These are phyloP conservation scores for Eptatretus burgeri DNA, from an alignment of 2,113 vertebrate genomes.

Conservation along the genomic window DNA sequence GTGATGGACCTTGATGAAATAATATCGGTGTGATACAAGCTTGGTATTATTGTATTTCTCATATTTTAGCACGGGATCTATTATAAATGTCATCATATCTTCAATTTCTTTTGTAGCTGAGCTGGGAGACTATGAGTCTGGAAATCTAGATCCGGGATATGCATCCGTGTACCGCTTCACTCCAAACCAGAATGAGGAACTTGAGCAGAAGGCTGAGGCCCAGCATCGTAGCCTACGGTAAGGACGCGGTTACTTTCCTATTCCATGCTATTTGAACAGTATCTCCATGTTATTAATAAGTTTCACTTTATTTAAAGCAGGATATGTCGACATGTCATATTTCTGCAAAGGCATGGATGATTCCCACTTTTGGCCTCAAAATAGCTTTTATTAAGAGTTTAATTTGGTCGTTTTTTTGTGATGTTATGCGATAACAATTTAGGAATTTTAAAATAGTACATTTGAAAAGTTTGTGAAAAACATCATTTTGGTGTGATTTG, in stretches of 20 bases:
- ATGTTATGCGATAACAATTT: too few species aligned
- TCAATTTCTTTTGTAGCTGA: slow-evolving; percentile 21
- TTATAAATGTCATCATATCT: not conserved
- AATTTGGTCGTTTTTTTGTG: too few species aligned
- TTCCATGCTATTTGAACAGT: not conserved
- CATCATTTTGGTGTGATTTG: too few species aligned
- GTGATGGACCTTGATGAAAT: not conserved
- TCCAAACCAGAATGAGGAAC: slow-evolving; percentile 48
- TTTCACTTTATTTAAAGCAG: not conserved
- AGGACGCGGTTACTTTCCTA: not conserved
- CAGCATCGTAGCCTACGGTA: slow-evolving; percentile 29
- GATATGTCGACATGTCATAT: not conserved
- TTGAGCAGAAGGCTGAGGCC: slow-evolving; percentile 38
- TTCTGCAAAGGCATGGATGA: not conserved
- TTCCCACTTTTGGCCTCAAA: too few species aligned
- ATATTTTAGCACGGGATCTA: not conserved
- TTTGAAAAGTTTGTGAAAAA: too few species aligned
- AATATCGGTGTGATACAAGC: not conserved
- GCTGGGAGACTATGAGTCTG: slow-evolving; percentile 45
- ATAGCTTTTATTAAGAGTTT: too few species aligned
- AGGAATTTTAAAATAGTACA: too few species aligned
- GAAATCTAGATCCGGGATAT: slow-evolving; percentile 31
- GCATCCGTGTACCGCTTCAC: slow-evolving; percentile 53
- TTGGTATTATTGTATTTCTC: not conserved
- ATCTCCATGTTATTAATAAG: not conserved